Evolutionary conservation across 2,113 vertebrate genomes (phyloP), one percentile per base, ranked within the genome.

Genomic region (Oplegnathus fasciatus): DNA sequence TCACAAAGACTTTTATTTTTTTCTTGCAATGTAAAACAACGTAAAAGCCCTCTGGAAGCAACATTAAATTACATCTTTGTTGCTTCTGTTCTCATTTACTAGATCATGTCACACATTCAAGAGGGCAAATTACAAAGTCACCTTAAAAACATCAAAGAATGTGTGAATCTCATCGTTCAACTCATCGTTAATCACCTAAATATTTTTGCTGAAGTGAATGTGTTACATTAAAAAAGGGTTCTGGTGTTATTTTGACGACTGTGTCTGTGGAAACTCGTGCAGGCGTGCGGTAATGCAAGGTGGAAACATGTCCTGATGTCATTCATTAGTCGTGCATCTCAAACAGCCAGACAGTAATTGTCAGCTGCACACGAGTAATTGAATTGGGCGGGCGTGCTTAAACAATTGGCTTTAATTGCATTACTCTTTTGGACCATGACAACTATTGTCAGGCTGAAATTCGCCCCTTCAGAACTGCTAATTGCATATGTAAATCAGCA

Each of bases 401-500:
- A 94, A 94, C 92, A 93, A 91, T 89, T 40, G 88, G 34, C 82
- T 88, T 80, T 92, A 94, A 94, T 90, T 94, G 84, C 87, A 88
- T 92, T 92, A 88, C 82, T 85, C 87, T 83, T 85, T 68, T 81
- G 81, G 83, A 87, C 90, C 84, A 75, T 90, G 83, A 92, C 83
- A 88, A 88, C 84, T 82, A 89, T 88, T 89, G 86, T 90, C 70
- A 60, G 84, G 57, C 70, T 88, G 79, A 89, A 83, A 89, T 79
- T 34, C 72, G 70, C 83, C 74, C 87, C 75, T 73, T 78, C 75
- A 42, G 81, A 37, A 42, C 44, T 68, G 82, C 83, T 94, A 92
- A 94, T 93, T 92, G 60, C 76, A 82, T 55, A 88, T 88, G 91
- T 88, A 93, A 90, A 94, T 90, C 54, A 83, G 32, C 32, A 37